These are phyloP conservation scores for Micrasema minimum DNA, from an alignment of 1,140 invertebrate genomes.

Conservation along the genomic window DNA sequence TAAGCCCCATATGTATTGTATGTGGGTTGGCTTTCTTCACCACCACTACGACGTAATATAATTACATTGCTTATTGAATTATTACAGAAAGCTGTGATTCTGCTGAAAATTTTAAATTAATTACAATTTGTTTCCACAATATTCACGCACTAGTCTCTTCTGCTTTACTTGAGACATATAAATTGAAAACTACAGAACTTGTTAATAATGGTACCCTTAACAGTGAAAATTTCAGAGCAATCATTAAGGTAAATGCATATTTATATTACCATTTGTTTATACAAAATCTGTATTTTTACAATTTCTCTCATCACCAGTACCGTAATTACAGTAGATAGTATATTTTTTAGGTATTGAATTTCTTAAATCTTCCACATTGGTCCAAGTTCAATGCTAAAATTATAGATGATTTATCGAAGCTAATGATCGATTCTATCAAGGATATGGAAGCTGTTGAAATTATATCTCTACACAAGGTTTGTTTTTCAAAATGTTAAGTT, in stretches of 20 bases:
- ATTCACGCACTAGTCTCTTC: constrained; percentile 20
- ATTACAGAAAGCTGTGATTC: constrained; percentile 39
- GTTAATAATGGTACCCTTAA: constrained; percentile 27
- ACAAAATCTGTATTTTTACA: too few relatives aligned
- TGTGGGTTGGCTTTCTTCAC: too few relatives aligned
- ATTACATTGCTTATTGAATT: neutral
- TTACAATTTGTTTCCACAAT: constrained; percentile 41
- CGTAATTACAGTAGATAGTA: too few relatives aligned
- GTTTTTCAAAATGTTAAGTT: neutral
- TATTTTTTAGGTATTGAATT: constrained; percentile 26
- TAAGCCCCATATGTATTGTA: too few relatives aligned
- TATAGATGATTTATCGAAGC: constrained; percentile 1
- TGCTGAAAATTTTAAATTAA: constrained; percentile 29
- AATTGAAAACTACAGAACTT: constrained; percentile 28
- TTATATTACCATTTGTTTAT: too few relatives aligned
- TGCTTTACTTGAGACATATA: constrained; percentile 25
- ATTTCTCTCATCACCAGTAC: too few relatives aligned
- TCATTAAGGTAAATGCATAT: constrained; percentile 2
- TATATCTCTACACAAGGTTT: constrained; percentile 38
- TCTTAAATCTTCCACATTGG: constrained; percentile 42
- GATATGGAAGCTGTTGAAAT: constrained; percentile 28
- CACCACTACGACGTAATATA: too few relatives aligned
- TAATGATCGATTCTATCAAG: constrained; percentile 15
- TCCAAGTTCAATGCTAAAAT: constrained; percentile 21
- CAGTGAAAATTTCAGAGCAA: neutral